Base-by-base conservation (phyloP, 1,140 invertebrate species). In the Drosophila mauritiana region DNA sequence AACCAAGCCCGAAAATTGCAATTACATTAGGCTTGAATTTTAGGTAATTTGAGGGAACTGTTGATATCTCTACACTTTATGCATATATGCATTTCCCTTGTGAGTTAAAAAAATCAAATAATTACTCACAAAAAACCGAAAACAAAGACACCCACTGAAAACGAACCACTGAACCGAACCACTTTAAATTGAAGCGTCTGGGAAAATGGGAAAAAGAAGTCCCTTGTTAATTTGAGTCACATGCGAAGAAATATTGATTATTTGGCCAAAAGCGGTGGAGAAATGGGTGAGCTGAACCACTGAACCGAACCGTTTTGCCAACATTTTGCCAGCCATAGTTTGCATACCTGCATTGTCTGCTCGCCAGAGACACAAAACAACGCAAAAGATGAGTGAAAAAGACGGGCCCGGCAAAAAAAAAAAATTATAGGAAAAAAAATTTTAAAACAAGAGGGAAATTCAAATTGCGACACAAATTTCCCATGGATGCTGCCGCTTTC, bases 241-340 rank as follows among this genome's bases (percentile, higher is more conserved):
- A 69, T 72, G 65, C 68, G 52, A 70, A 72, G 68, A 72, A 72
- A 70, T 72, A 72, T 72, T 70, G 68, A 73, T 73, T 73, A 73
- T 73, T 72, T 20, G 55, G 12, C 46, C 46, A n/a, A 20, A 20
- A 54, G 49, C 49, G 49, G 31, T 12, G 27, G 49, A 5, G 31
- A 17, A 67, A 15, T 34, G 49, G 39, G 22, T 34, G 65, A 12
- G 15, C n/a, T 48, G 55, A 37, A 31, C 53, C 64, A 70, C 42
- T 67, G 67, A 57, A 70, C 65, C 68, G 68, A 49, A 70, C 51
- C 65, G 52, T 70, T 72, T 70, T 72, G 65, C 64, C 68, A 72
- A 72, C 65, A 72, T 72, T 72, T 72, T 72, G 25, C 45, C 51
- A 70, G 64, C 67, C 67, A 70, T 70, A 70, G 67, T 56, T 70